Evolutionary conservation across 2,113 vertebrate genomes (phyloP).

Genomic region (Ovis canadensis): DNA sequence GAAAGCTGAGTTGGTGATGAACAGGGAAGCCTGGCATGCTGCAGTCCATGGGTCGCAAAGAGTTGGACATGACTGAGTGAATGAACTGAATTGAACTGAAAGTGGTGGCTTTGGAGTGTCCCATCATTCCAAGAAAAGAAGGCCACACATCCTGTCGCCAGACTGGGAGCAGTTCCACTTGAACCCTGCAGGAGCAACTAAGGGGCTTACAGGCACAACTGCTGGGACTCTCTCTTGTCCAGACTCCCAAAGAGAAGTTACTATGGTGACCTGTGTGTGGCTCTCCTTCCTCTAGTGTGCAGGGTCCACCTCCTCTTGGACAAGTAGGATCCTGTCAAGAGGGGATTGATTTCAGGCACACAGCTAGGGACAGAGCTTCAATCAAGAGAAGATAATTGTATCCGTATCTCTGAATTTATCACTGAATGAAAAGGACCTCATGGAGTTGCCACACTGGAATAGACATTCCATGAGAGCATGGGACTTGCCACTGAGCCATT

Average conservation of each 20-base stretch:
- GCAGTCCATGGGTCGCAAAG: not conserved
- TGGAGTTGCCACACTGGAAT: not conserved
- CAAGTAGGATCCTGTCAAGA: not conserved
- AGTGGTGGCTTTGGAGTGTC: not conserved
- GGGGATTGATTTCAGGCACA: not conserved
- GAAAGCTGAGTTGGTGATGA: not conserved
- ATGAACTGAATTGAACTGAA: not conserved
- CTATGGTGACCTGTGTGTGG: not conserved
- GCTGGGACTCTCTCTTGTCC: not conserved
- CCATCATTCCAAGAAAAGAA: not conserved
- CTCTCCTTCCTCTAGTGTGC: not conserved
- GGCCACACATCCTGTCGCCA: not conserved
- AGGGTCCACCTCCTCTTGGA: not conserved
- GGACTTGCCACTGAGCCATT: accelerated
- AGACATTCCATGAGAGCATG: not conserved
- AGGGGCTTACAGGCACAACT: not conserved
- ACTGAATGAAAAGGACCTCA: not conserved
- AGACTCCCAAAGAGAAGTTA: not conserved
- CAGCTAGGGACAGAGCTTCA: not conserved
- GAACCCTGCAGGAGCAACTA: not conserved
- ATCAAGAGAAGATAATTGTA: not conserved
- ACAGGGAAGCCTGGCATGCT: not conserved
- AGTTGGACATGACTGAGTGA: not conserved
- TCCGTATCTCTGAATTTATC: not conserved
- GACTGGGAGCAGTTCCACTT: not conserved